phyloP scores from a whole-genome alignment of 2,888 invertebrate genomes.

The Aspidiotus rigidus region DNA sequence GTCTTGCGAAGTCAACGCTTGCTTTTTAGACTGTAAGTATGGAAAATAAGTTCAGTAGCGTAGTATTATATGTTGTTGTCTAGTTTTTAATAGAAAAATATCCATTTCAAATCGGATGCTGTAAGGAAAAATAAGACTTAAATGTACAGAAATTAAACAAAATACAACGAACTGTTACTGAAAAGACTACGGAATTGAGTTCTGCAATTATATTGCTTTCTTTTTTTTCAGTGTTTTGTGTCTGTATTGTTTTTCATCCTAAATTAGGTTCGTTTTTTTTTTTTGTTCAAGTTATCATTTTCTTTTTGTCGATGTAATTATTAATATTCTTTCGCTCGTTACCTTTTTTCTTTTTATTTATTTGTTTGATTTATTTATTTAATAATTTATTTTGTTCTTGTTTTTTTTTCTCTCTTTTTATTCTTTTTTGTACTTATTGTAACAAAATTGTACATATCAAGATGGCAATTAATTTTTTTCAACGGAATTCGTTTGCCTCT shows the following conservation, averaged over 20 bases:
- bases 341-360: constrained; percentile 9
- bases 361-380: constrained; percentile 16
- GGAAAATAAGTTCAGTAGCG: background rate
- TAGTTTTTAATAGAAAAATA: background rate
- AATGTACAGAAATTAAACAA: background rate
- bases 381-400: constrained; percentile 20
- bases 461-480: constrained; percentile 12
- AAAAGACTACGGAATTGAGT: background rate
- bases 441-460: constrained; percentile 32
- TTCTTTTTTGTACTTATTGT: constrained; percentile 28
- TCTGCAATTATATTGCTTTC: background rate
- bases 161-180: background rate
- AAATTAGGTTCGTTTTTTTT: background rate
- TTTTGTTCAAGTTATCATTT: constrained; percentile 17
- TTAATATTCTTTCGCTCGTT: constrained; percentile 24
- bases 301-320: constrained; percentile 10
- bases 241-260: constrained; percentile 13
- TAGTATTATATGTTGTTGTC: constrained; percentile 10
- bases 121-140: background rate
- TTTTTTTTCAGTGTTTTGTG: background rate
- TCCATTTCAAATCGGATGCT: background rate
- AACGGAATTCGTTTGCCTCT: background rate
- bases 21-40: constrained; percentile 7
- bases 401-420: constrained; percentile 22
- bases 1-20: constrained; percentile 11